Percentiles rank a stretch among this genome's conserved stretches.
Evolutionary conservation across 2,113 vertebrate genomes (phyloP).

Genomic region (Marmota monax): DNA sequence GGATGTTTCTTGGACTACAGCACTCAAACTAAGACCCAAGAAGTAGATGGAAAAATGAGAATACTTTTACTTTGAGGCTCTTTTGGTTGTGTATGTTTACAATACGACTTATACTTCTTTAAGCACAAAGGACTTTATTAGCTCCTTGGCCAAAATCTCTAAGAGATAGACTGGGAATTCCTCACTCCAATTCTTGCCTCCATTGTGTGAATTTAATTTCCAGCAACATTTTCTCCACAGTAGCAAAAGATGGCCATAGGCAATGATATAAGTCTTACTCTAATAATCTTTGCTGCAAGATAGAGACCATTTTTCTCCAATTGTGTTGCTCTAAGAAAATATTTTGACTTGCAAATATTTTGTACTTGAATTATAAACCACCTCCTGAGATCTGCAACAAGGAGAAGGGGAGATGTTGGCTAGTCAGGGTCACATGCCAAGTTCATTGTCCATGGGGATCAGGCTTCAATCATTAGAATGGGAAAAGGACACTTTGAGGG

Average conservation of each 20-base stretch:
- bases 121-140: not conserved
- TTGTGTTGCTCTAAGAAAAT: not conserved
- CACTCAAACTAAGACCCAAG: not conserved
- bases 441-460: not conserved
- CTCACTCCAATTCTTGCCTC: not conserved
- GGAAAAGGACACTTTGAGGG: not conserved
- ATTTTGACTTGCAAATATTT: not conserved
- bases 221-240: not conserved
- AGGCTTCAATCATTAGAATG: not conserved
- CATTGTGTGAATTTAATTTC: not conserved
- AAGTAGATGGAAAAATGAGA: not conserved
- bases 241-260: not conserved
- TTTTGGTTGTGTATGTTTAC: not conserved
- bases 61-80: not conserved
- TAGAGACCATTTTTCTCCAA: not conserved
- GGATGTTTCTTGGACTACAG: not conserved
- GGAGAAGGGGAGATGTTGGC: not conserved
- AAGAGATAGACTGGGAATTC: not conserved
- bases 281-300: not conserved
- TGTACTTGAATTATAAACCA: not conserved
- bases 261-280: not conserved
- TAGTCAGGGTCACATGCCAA: not conserved
- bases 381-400: not conserved
- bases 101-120: not conserved
- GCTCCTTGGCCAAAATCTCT: not conserved